Percentiles rank a stretch among this genome's conserved stretches.
Evolutionary conservation across 2,888 invertebrate genomes (phyloP).

Genomic region (Eledona agricola): DNA sequence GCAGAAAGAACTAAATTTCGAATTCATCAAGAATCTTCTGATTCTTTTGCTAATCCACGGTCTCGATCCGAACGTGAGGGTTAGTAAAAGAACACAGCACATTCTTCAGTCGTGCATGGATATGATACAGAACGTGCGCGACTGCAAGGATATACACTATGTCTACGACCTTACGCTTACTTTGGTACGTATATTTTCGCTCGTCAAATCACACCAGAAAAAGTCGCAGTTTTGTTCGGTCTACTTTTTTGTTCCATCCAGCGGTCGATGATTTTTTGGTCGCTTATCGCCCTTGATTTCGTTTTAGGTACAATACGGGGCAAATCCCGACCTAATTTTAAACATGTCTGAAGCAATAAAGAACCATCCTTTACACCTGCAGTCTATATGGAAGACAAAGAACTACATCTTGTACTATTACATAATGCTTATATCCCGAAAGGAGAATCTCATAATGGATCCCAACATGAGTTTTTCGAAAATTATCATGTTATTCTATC

Average conservation of each 20-base stretch:
- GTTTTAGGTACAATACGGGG: constrained; percentile 70
- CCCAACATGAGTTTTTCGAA: constrained; percentile 71
- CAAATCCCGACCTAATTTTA: constrained; percentile 74
- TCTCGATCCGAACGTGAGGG: constrained; percentile 70
- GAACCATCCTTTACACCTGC: constrained; percentile 56
- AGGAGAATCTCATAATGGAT: constrained; percentile 70
- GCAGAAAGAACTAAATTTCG: constrained; percentile 73
- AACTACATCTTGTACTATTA: constrained; percentile 75
- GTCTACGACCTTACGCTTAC: constrained; percentile 76
- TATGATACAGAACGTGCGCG: constrained; percentile 75
- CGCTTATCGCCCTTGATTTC: too few relatives aligned
- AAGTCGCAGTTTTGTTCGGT: neutral
- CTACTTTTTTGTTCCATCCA: too few relatives aligned
- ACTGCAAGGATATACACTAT: constrained; percentile 72
- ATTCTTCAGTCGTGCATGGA: constrained; percentile 75
- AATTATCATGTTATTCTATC: constrained; percentile 72
- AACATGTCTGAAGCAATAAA: constrained; percentile 62
- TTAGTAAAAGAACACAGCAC: constrained; percentile 71
- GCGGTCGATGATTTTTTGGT: too few relatives aligned
- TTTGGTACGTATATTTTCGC: constrained; percentile 61
- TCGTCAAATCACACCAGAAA: neutral
- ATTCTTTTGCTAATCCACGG: constrained; percentile 73
- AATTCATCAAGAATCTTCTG: constrained; percentile 75
- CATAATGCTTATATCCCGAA: constrained; percentile 74
- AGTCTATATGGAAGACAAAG: constrained; percentile 67